Evolutionary conservation across 2,888 invertebrate genomes (phyloP), one percentile per base, ranked within the genome.

Genomic region (Idaea dimidiata): DNA sequence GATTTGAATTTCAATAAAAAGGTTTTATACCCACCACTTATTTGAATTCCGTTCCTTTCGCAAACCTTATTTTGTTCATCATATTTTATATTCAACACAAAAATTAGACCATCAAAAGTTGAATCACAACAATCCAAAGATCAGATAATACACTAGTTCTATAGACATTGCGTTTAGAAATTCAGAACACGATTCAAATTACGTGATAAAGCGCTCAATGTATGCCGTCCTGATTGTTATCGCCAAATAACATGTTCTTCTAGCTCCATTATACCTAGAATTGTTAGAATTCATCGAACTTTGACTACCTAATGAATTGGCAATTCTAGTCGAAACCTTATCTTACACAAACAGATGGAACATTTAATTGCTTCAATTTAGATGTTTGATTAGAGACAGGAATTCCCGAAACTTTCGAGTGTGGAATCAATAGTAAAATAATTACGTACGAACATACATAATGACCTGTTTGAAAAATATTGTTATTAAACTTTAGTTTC

Each of bases 151-250:
- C 14, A 10, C 43, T 14, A 78, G 78, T 78, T 79, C 74, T 71
- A 73, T 77, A 74, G 72, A 74, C 75, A 73, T 69, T 61, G 72
- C 65, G 76, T 79, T 86, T 77, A 70, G 78, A 81, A 24, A 89
- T 89, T 88, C 88, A 73, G 78, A 77, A 81, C 89, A 88, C 88
- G 89, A 87, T 86, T 89, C 87, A 87, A 88, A 89, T 89, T 88
- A 88, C 88, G 88, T 88, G 89, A 87, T 88, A 88, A 89, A 88
- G 84, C 86, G 86, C 80, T 82, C 77, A 73, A 76, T 79, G 76
- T 76, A 76, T 74, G 77, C 80, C 78, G 82, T 80, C 79, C 73
- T 81, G 77, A 77, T 81, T 86, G 87, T 83, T 86, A 85, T 43
- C 43, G 10, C 43, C 43, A 43, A 14, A 43, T 43, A 43, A 43